A percentile compares a stretch with the other conserved stretches of the same genome.
Evolutionary conservation across 1,140 invertebrate genomes (phyloP).

Genomic region (Drosophila repletoides): DNA sequence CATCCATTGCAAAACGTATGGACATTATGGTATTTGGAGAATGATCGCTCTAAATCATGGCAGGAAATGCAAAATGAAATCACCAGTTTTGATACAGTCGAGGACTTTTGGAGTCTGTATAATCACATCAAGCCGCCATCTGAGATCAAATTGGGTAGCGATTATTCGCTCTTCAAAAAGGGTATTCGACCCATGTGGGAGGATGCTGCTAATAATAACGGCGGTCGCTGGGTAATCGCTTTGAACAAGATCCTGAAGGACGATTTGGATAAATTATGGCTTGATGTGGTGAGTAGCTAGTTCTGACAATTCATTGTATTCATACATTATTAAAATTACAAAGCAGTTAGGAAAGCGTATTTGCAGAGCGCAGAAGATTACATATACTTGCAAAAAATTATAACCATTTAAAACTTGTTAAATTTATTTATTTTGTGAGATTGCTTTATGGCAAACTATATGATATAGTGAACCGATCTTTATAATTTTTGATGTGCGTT

Average conservation of each 20-base stretch:
- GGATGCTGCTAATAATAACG: constrained; percentile 91
- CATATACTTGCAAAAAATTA: no score
- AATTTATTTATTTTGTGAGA: no score
- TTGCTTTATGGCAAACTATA: no score
- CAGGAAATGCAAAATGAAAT: constrained; percentile 96
- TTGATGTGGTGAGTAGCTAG: constrained; percentile 88
- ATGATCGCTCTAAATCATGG: constrained; percentile 93
- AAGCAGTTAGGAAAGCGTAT: no score
- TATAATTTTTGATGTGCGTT: no score
- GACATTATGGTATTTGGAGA: constrained; percentile 98
- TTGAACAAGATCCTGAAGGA: constrained; percentile 92
- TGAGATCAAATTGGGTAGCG: constrained; percentile 93
- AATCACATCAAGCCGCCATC: constrained; percentile 98
- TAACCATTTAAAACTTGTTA: no score
- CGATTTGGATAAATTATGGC: constrained; percentile 95
- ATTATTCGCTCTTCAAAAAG: constrained; percentile 98
- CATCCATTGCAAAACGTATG: constrained; percentile 97
- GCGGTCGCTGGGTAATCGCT: constrained; percentile 96
- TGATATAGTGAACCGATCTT: no score
- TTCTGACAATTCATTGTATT: no score
- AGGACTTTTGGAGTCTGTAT: constrained; percentile 98
- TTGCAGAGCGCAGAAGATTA: no score
- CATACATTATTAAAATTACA: no score
- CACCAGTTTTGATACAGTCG: constrained; percentile 95
- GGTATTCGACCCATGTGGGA: constrained; percentile 99